Conservation (phyloP, 2,888 invertebrate species). For the Metellina segmentata region DNA sequence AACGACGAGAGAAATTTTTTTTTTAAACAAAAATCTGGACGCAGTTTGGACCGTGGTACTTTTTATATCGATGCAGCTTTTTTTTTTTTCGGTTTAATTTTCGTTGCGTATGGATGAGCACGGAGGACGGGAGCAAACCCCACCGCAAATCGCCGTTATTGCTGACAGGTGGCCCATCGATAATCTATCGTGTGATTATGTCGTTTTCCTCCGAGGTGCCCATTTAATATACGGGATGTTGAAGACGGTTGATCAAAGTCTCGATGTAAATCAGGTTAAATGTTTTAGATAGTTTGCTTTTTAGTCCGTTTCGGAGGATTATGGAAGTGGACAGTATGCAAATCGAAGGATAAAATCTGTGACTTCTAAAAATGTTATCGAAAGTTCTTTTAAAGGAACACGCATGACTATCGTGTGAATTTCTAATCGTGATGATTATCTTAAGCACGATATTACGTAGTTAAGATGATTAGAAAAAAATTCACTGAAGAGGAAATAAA, state of each 20-base stretch:
- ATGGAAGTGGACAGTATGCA: too few relatives aligned
- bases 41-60: background rate
- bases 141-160: background rate
- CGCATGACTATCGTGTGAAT: too few relatives aligned
- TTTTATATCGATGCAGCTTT: background rate
- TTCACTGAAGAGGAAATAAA: too few relatives aligned
- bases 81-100: slow-evolving; percentile 12
- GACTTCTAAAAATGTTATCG: too few relatives aligned
- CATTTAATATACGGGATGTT: background rate
- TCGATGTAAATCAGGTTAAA: background rate
- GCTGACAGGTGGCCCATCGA: background rate
- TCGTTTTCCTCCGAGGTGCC: background rate
- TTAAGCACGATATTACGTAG: too few relatives aligned
- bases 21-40: background rate
- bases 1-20: slow-evolving; percentile 48
- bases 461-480: too few relatives aligned
- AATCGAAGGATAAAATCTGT: too few relatives aligned
- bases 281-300: background rate
- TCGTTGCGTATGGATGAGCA: slow-evolving; percentile 45
- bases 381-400: too few relatives aligned
- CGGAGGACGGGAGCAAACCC: background rate
- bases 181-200: background rate
- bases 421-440: too few relatives aligned
- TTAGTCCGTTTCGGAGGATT: too few relatives aligned
- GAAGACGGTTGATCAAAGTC: background rate